Conservation (phyloP, 2,113 vertebrate genomes). For the Scytalopus superciliaris region DNA sequence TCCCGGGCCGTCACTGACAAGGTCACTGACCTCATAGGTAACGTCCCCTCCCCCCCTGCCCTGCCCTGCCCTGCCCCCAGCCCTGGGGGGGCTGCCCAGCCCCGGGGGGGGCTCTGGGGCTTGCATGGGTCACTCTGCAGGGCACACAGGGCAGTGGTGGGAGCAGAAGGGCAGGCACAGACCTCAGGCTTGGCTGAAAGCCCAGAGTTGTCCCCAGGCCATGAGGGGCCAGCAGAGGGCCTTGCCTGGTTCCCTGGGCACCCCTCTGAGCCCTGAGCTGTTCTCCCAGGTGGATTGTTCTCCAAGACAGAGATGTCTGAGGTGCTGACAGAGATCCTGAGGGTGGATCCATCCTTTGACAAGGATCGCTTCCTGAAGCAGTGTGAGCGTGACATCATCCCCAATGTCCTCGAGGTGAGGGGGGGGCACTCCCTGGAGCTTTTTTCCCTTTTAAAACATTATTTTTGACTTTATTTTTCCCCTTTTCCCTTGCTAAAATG, state of each 20-base stretch:
- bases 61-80: background rate
- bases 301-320: conserved; percentile 98
- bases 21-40: conserved; percentile 90
- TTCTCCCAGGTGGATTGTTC: conserved; percentile 86
- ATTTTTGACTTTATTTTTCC: rapidly evolving
- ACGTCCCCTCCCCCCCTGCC: background rate
- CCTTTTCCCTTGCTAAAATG: background rate
- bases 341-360: conserved; percentile 89
- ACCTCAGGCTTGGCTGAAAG: no score
- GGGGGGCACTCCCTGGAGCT: rapidly evolving
- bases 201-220: no score
- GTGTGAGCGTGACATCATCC: conserved; percentile 92
- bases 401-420: conserved; percentile 91
- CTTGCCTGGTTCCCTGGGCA: no score
- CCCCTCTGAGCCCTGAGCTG: background rate
- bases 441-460: background rate
- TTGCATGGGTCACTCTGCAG: background rate
- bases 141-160: background rate
- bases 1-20: conserved; percentile 91
- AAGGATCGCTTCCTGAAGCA: conserved; percentile 91
- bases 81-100: background rate
- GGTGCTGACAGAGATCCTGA: conserved; percentile 93
- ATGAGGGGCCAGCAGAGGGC: no score
- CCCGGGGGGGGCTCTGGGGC: background rate
- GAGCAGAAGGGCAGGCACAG: no score